Base-by-base conservation (phyloP, 2,888 invertebrate genomes). In the Lepidocyrtinus sp. region DNA sequence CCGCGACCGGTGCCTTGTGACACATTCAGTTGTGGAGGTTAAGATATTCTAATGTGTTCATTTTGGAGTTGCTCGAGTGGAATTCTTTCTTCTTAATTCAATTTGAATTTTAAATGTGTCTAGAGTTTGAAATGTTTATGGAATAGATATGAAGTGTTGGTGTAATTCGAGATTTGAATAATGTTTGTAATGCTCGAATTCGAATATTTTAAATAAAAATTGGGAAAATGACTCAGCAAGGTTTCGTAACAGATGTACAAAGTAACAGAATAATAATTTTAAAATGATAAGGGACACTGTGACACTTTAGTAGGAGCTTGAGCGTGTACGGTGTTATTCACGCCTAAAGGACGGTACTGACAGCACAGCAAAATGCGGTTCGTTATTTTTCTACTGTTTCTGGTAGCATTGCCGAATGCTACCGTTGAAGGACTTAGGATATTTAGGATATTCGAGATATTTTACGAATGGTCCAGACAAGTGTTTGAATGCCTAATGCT, bases 391-490 rank as follows among this genome's bases (percentile, higher is more conserved):
- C 15, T 9, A 5, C 21, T 21, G 5, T 15, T 63, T 9, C 24
- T 63, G 12, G 24, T 63, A 2, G 21, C 2, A 5, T 63, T 63
- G n/a, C 22, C 22, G 5, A 21, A 24, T 7, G 21, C 9, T 25
- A 17, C 9, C 9, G 70, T 26, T 19, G n/a, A 61, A 3, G 55
- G 55, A 1, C 1, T 55, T 55, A 12, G 17, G 15, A 5, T 36
- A 12, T 7, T 5, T 5, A 36, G 36, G 12, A 36, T 36, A 36
- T 36, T 36, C 12, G 36, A 36, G 12, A 50, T 46, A n/a, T 2
- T 63, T 5, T 27, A 59, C 17, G 68, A 75, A 26, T 68, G 68
- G 68, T 64, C 65, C 5, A 65, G 73, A 55, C 63, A n/a, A n/a
- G n/a, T n/a, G n/a, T n/a, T n/a, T n/a, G n/a, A n/a, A n/a, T 63